Conservation (phyloP, 1,140 invertebrate genomes). For the Chymomyza costata region DNA sequence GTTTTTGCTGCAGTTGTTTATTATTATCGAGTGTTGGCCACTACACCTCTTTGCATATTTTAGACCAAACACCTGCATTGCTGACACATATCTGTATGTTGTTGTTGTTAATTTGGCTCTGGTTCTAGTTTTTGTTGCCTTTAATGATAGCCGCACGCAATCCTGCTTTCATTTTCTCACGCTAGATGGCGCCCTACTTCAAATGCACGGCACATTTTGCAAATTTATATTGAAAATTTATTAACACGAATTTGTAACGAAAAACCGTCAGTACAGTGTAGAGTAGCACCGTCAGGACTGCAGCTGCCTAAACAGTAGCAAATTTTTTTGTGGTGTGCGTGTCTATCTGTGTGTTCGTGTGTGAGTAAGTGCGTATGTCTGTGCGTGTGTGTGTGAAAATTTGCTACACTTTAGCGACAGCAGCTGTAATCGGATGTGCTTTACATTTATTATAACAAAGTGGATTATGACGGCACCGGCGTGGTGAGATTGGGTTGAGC, state of each 20-base stretch:
- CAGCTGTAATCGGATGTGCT: slow-evolving; percentile 72
- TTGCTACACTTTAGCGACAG: slow-evolving; percentile 68
- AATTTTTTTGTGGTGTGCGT: too few species aligned
- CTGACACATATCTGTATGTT: background rate
- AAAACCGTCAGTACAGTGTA: slow-evolving; percentile 3
- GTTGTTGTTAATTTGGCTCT: slow-evolving; percentile 3
- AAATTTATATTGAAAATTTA: slow-evolving; percentile 68
- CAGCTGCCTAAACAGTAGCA: too few species aligned
- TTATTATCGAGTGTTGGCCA: slow-evolving; percentile 61
- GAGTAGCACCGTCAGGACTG: background rate
- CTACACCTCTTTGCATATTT: slow-evolving; percentile 20
- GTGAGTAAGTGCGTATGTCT: background rate
- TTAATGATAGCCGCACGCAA: background rate
- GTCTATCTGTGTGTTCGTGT: slow-evolving; percentile 1
- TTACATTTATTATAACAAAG: slow-evolving; percentile 74
- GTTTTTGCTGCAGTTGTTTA: slow-evolving; percentile 38
- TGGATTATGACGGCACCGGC: slow-evolving; percentile 56
- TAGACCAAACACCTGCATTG: background rate
- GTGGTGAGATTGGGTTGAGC: too few species aligned
- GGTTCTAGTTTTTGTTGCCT: slow-evolving; percentile 13
- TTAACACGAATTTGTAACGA: slow-evolving; percentile 59
- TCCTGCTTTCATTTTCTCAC: slow-evolving; percentile 19
- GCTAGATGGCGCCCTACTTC: slow-evolving; percentile 36
- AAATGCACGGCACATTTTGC: slow-evolving; percentile 46
- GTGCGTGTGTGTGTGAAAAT: slow-evolving; percentile 57